phyloP scores from a whole-genome alignment of 2,888 invertebrate genomes.

The Ennomos erosarius region DNA sequence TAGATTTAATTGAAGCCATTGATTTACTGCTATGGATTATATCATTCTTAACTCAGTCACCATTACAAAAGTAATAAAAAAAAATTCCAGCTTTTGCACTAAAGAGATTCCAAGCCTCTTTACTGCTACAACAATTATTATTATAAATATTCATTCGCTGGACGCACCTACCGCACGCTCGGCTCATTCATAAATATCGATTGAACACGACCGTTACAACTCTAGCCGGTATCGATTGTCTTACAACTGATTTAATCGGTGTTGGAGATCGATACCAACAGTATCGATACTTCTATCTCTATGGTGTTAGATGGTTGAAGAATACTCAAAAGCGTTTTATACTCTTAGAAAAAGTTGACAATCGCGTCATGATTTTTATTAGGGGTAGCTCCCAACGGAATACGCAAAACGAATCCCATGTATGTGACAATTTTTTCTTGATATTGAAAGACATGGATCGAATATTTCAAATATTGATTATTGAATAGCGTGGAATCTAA shows the following conservation, averaged over 20 bases:
- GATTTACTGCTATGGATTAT: too few species aligned
- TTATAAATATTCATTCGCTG: conserved; percentile 9
- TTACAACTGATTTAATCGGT: conserved; percentile 62
- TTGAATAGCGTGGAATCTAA: too few species aligned
- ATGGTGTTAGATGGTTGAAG: neutral
- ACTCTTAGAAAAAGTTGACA: too few species aligned
- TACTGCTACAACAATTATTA: conserved; percentile 19
- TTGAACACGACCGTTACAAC: conserved; percentile 70
- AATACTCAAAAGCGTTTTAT: too few species aligned
- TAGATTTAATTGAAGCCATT: too few species aligned
- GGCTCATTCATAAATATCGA: conserved; percentile 74
- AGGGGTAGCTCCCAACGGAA: too few species aligned
- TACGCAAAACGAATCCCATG: too few species aligned
- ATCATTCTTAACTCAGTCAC: too few species aligned
- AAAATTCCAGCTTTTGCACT: neutral
- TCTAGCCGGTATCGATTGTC: conserved; percentile 65
- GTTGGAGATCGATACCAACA: neutral
- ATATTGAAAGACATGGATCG: too few species aligned
- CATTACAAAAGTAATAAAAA: neutral
- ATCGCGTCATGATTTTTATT: too few species aligned
- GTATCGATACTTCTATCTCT: conserved; percentile 3
- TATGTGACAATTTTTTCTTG: too few species aligned
- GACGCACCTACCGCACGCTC: conserved; percentile 33
- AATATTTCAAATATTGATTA: too few species aligned
- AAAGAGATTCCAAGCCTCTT: neutral